These are phyloP conservation scores for Iguana delicatissima DNA, from an alignment of 2,797 vertebrate genomes.

Conservation along the genomic window DNA sequence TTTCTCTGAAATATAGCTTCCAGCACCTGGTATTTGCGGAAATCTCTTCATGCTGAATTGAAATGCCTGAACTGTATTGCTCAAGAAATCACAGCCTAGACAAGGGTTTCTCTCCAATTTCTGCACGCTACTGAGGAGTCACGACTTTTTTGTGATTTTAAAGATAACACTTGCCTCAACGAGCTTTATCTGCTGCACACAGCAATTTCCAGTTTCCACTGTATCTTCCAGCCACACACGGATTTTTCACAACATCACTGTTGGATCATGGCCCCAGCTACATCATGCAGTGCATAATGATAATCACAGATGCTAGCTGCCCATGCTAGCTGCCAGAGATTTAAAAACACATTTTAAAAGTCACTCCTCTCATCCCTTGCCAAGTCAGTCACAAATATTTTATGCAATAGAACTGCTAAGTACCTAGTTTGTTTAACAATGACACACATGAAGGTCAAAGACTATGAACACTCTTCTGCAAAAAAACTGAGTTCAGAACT, in stretches of 20 bases:
- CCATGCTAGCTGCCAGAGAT: background rate
- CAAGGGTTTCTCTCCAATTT: background rate
- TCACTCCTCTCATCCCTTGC: background rate
- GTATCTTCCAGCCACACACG: background rate
- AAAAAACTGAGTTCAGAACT: background rate
- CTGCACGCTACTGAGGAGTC: background rate
- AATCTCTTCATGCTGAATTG: background rate
- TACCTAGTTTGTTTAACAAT: background rate
- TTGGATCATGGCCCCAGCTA: background rate
- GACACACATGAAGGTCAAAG: background rate
- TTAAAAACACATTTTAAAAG: background rate
- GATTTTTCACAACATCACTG: background rate
- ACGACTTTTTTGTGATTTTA: background rate
- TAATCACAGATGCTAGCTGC: background rate
- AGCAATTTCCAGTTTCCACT: background rate
- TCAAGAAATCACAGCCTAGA: background rate
- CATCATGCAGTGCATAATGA: background rate
- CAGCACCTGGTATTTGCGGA: too few relatives aligned
- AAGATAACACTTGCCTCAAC: background rate
- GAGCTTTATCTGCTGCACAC: too few relatives aligned
- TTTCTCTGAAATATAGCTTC: too few relatives aligned
- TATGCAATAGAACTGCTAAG: too few relatives aligned
- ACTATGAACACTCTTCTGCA: background rate
- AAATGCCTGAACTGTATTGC: background rate
- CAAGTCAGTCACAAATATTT: background rate